Percentiles rank a stretch among this genome's conserved stretches.
These are phyloP conservation scores for Drosophila pseudoananassae DNA, from an alignment of 1,140 invertebrate genomes.

Conservation along the genomic window DNA sequence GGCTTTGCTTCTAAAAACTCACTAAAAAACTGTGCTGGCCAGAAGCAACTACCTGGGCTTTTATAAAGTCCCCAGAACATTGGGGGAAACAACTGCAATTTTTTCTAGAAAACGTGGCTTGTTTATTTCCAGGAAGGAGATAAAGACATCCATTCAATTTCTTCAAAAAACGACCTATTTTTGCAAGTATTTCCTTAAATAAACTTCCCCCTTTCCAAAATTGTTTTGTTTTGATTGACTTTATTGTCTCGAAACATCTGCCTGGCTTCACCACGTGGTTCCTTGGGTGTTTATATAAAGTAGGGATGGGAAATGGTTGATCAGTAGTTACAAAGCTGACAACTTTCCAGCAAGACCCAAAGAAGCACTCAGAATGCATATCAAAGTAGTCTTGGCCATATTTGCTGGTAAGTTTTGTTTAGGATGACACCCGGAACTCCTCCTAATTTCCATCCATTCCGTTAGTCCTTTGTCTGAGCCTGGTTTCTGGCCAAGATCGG, in stretches of 20 bases:
- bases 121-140: constrained; percentile 7
- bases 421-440: background rate
- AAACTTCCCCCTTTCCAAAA: background rate
- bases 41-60: constrained; percentile 2
- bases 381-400: constrained; percentile 1
- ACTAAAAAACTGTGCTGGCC: constrained; percentile 16
- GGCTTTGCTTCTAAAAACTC: background rate
- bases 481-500: constrained; percentile 30
- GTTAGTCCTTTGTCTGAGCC: constrained; percentile 24
- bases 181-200: background rate
- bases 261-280: background rate
- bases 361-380: constrained; percentile 14
- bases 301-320: background rate
- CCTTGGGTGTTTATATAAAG: constrained; percentile 28
- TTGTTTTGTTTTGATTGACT: constrained; percentile 1
- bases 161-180: constrained; percentile 9
- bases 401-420: constrained; percentile 10
- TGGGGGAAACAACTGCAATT: background rate
- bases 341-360: constrained; percentile 1
- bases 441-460: no score
- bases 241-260: constrained; percentile 19
- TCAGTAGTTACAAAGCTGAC: constrained; percentile 18
- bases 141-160: background rate
- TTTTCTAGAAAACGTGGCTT: background rate
- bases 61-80: constrained; percentile 27